Percentiles rank a stretch among this genome's conserved stretches.
These are phyloP conservation scores for Malurus elegans DNA, from an alignment of 2,113 vertebrate genomes.

Conservation along the genomic window DNA sequence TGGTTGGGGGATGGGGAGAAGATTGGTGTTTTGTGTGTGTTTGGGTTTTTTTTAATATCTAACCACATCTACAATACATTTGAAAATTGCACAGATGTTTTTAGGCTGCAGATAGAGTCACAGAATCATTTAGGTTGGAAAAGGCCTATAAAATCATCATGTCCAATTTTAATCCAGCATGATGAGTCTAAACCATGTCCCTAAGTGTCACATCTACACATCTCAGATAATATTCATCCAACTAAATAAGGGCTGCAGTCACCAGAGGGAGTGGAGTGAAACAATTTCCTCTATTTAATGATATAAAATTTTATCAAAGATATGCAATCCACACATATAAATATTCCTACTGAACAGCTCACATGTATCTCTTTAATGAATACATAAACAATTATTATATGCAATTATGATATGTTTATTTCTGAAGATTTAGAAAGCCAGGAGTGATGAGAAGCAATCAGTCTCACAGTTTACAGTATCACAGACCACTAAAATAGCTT, in stretches of 20 bases:
- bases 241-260: not conserved
- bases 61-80: not conserved
- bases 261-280: not conserved
- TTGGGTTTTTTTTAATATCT: not conserved
- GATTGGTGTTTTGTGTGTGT: not conserved
- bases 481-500: not conserved
- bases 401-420: not conserved
- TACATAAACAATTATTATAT: not conserved
- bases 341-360: not conserved
- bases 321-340: not conserved
- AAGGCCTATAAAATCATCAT: not conserved
- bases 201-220: not conserved
- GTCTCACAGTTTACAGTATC: not conserved
- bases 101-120: not conserved
- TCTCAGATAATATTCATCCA: not conserved
- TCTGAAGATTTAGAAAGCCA: not conserved
- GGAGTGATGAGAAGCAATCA: not conserved
- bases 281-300: not conserved
- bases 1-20: accelerated
- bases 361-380: not conserved
- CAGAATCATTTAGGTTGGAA: not conserved
- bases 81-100: not conserved
- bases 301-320: not conserved
- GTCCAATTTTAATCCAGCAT: not conserved
- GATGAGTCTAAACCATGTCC: not conserved